Evolutionary conservation across 2,888 invertebrate species (phyloP), one percentile per base, ranked within the genome.

Genomic region (Andrena chrysosceles): DNA sequence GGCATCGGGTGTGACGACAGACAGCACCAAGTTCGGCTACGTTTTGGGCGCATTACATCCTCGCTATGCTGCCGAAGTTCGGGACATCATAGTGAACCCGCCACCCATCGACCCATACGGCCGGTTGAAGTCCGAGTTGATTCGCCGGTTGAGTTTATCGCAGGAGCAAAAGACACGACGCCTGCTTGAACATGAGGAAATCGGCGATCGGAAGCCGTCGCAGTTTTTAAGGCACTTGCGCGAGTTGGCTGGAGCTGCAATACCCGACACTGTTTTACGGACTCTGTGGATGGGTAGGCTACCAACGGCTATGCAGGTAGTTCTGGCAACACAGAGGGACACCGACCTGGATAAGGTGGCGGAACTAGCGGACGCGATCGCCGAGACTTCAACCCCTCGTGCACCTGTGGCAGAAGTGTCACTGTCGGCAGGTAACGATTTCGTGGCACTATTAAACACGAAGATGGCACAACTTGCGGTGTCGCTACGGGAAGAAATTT

Each of bases 171-270:
- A 72, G 23, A 13, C 35, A 6, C 16, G 54, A 0, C 16, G 54
- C 1, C 35, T 72, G 2, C 31, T 72, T 0, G 72, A 72, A 1
- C 63, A 33, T 5, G 72, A 64, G n/a, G 71, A 49, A 16, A 71
- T 71, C 7, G 71, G 71, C 0, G 71, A 71, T 2, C 13, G 71
- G 1, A 71, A 71, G 13, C 63, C 63, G 20, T 42, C 29, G 23
- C 16, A 49, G n/a, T 49, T 49, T 49, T n/a, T 49, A 6, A 16
- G n/a, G 2, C 49, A n/a, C 1, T n/a, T 70, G 6, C 71, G 60
- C 1, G 26, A 29, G 7, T 29, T 71, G 13, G 71, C 48, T 2
- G 42, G 70, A 1, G 5, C 42, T 20, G 4, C n/a, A 1, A 26
- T 71, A 16, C 31, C 48, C 0, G 60, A 59, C 20, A n/a, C 7